These are phyloP conservation scores for Sorex maritimensis DNA, from an alignment of 2,797 vertebrate genomes.

Conservation along the genomic window DNA sequence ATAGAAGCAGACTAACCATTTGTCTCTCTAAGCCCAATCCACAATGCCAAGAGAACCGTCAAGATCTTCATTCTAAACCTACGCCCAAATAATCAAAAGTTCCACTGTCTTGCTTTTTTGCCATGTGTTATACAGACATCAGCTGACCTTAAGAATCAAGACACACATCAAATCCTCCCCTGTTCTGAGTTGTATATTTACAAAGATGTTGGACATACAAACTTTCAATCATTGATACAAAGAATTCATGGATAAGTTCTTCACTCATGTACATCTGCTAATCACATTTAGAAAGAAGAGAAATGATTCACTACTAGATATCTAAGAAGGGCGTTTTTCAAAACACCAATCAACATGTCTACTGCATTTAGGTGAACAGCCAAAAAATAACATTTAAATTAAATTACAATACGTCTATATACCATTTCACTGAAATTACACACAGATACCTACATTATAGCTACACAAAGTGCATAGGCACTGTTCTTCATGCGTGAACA, in stretches of 20 bases:
- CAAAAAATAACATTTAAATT: conserved; percentile 89
- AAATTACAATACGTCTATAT: conserved; percentile 91
- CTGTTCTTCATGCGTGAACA: conserved; percentile 96
- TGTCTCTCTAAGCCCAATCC: conserved; percentile 72
- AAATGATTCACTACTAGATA: conserved; percentile 67
- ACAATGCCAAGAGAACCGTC: conserved; percentile 75
- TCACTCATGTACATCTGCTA: conserved; percentile 79
- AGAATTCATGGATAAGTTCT: conserved; percentile 66
- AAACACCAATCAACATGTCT: conserved; percentile 86
- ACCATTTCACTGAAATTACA: conserved; percentile 93
- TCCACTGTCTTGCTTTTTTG: conserved; percentile 65
- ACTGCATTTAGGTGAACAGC: conserved; percentile 92
- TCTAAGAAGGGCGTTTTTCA: conserved; percentile 75
- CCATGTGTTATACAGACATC: conserved; percentile 71
- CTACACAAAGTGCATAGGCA: conserved; percentile 97
- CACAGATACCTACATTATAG: conserved; percentile 94
- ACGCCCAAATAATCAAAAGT: conserved; percentile 71
- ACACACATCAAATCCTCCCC: conserved; percentile 76
- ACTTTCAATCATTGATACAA: conserved; percentile 82
- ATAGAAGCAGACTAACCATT: conserved; percentile 67
- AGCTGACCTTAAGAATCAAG: conserved; percentile 77
- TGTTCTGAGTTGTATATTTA: conserved; percentile 87
- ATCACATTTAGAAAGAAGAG: conserved; percentile 70
- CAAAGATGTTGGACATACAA: conserved; percentile 80
- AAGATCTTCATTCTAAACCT: conserved; percentile 72